A percentile compares a stretch with the other conserved stretches of the same genome.
Conservation (phyloP, 1,140 invertebrate species). For the Brachionus angularis region DNA sequence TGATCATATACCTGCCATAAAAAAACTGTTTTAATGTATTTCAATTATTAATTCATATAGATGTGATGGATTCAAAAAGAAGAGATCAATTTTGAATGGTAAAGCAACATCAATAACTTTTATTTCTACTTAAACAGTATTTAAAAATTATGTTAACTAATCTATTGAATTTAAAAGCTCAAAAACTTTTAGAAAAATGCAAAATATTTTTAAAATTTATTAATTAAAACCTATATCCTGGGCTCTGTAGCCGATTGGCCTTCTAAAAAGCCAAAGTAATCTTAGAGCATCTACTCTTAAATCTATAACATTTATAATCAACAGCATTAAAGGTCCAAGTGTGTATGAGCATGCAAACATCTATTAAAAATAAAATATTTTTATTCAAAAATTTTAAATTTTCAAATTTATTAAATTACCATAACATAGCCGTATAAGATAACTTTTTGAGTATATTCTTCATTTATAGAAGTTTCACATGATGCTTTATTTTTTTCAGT, state of each 20-base stretch:
- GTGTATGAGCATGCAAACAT: slow-evolving; percentile 59
- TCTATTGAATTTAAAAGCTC: no score
- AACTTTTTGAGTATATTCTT: slow-evolving; percentile 59
- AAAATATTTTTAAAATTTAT: no score
- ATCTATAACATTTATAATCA: slow-evolving; percentile 55
- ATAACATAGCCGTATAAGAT: slow-evolving; percentile 59
- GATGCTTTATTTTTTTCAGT: slow-evolving; percentile 52
- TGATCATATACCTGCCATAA: no score
- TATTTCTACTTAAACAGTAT: no score
- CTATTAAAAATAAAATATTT: slow-evolving; percentile 47
- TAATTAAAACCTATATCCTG: slow-evolving; percentile 60
- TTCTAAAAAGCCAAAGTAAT: slow-evolving; percentile 56
- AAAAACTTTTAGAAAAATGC: no score
- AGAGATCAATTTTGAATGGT: no score
- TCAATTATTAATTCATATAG: no score
- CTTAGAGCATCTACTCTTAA: slow-evolving; percentile 56
- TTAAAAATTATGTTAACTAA: no score
- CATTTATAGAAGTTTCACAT: slow-evolving; percentile 56
- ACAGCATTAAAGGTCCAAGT: slow-evolving; percentile 56
- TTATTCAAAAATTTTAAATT: background rate
- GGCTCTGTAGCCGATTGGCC: slow-evolving; percentile 55
- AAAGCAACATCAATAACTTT: no score
- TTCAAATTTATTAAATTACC: slow-evolving; percentile 48
- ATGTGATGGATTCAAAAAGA: no score
- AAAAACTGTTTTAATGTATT: no score